Evolutionary conservation across 1,140 invertebrate genomes (phyloP).

Genomic region (Drosophila bocqueti): DNA sequence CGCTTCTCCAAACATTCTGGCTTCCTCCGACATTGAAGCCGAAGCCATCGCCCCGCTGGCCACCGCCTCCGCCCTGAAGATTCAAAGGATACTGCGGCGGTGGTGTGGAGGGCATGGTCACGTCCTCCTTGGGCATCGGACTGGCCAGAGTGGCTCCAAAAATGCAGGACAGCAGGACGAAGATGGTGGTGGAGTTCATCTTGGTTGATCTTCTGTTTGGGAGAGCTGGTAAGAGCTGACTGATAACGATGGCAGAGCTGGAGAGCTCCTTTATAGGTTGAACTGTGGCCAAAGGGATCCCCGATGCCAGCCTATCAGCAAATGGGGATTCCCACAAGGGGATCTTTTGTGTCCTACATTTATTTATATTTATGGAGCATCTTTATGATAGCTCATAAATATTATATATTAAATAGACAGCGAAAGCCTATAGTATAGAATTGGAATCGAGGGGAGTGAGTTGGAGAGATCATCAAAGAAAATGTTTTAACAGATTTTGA

Average conservation of each 20-base stretch:
- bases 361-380: not conserved
- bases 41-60: constrained; percentile 50
- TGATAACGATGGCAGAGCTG: not conserved
- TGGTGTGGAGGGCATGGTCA: constrained; percentile 17
- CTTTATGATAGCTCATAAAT: not conserved
- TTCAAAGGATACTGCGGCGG: constrained; percentile 28
- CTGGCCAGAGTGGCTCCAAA: constrained; percentile 7
- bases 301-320: constrained; percentile 14
- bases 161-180: constrained; percentile 7
- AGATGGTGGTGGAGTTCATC: constrained; percentile 12
- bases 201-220: not conserved
- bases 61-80: constrained; percentile 58
- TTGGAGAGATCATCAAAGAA: not conserved
- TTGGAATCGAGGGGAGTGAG: not conserved
- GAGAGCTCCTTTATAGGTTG: constrained; percentile 25
- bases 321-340: not conserved
- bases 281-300: constrained; percentile 4
- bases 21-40: constrained; percentile 29
- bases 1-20: constrained; percentile 62
- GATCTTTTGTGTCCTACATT: not conserved
- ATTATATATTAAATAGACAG: not conserved
- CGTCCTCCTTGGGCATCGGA: constrained; percentile 18
- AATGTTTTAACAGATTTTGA: not conserved
- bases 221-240: not conserved
- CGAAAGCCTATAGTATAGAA: not conserved